Conservation (phyloP, 2,888 invertebrate genomes). For the Tuberolachnus salignus region DNA sequence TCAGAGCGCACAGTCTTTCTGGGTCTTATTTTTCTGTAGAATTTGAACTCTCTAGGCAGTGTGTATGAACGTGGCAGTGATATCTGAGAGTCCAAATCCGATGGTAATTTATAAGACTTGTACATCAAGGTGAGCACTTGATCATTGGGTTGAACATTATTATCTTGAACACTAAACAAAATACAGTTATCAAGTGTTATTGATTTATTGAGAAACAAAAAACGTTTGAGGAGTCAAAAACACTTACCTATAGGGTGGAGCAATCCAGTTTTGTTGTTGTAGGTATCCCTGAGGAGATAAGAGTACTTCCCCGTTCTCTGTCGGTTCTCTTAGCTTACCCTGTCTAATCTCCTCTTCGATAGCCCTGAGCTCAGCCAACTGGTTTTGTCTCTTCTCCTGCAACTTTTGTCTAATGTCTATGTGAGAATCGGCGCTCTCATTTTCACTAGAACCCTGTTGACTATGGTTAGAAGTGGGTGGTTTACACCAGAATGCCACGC, state of each 20-base stretch:
- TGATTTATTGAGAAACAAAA: no score
- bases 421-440: conserved; percentile 72
- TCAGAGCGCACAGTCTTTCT: conserved; percentile 70
- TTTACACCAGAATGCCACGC: conserved; percentile 76
- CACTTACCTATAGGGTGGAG: conserved; percentile 60
- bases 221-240: neutral
- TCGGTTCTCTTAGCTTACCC: conserved; percentile 67
- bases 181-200: neutral
- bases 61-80: conserved; percentile 85
- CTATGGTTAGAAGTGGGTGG: conserved; percentile 69
- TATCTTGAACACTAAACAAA: conserved; percentile 18
- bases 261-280: conserved; percentile 54
- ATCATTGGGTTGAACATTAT: conserved; percentile 24
- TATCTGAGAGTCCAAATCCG: conserved; percentile 75
- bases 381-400: conserved; percentile 86
- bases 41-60: conserved; percentile 83
- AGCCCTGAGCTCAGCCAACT: conserved; percentile 79
- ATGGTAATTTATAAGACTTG: conserved; percentile 68
- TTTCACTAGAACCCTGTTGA: conserved; percentile 74
- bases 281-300: conserved; percentile 69
- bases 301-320: conserved; percentile 71
- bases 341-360: conserved; percentile 87
- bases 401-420: conserved; percentile 86
- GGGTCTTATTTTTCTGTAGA: conserved; percentile 69
- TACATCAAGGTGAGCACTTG: conserved; percentile 61